Evolutionary conservation across 92 coral and sea anemone species (phyloP).

Genomic region (Pocillopora grandis): DNA sequence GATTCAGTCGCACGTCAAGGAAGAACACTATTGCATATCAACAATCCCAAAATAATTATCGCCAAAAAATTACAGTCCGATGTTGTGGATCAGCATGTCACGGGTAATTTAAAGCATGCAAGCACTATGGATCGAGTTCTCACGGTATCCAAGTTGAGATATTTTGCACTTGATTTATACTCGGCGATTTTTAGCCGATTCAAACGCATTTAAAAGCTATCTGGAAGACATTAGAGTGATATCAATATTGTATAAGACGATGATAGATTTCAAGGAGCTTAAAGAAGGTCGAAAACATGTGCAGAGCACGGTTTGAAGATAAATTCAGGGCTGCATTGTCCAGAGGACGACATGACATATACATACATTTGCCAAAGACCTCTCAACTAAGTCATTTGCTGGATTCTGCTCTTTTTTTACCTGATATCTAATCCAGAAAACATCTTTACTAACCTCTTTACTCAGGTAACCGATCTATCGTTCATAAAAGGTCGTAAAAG

Average conservation of each 20-base stretch:
- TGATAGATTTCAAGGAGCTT: background rate
- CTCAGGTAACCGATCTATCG: background rate
- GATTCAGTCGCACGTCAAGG: too few species aligned
- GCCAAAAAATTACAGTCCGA: too few species aligned
- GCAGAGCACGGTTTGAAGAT: background rate
- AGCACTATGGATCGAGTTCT: too few species aligned
- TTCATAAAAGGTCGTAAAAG: constrained; percentile 21
- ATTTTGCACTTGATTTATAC: too few species aligned
- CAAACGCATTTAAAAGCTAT: background rate
- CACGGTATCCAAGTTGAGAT: too few species aligned
- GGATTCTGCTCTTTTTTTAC: background rate
- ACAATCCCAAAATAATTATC: too few species aligned
- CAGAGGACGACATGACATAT: background rate
- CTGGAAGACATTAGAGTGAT: background rate
- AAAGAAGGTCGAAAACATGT: background rate
- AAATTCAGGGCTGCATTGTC: background rate
- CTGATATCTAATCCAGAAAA: background rate
- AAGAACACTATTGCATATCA: too few species aligned
- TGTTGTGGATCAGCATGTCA: too few species aligned
- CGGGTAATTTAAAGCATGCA: too few species aligned
- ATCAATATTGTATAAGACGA: background rate
- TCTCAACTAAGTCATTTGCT: too few species aligned
- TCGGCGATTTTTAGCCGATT: too few species aligned
- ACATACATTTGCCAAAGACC: background rate
- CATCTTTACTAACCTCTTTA: constrained; percentile 13